These are phyloP conservation scores for Brachyopa scutellaris DNA, from an alignment of 2,888 invertebrate genomes.

Conservation along the genomic window DNA sequence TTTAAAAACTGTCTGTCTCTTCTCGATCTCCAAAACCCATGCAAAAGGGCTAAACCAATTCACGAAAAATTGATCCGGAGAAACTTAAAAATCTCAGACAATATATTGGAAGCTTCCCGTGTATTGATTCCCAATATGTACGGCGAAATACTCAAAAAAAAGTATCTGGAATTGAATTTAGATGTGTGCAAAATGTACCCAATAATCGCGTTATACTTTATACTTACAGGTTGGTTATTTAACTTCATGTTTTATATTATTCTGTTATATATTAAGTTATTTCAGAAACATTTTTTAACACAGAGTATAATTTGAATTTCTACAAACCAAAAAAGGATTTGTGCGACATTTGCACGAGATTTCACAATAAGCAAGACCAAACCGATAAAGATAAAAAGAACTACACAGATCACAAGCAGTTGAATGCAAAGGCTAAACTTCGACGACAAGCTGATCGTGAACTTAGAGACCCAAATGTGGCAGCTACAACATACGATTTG, in stretches of 20 bases:
- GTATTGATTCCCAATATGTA: slow-evolving; percentile 1
- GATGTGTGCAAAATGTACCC: slow-evolving; percentile 2
- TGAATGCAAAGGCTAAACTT: slow-evolving; percentile 1
- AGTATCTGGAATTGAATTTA: background rate
- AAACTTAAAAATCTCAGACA: too few relatives aligned
- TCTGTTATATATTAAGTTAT: background rate
- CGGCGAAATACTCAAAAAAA: background rate
- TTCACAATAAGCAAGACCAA: slow-evolving; percentile 1
- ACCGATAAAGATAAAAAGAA: slow-evolving; percentile 1
- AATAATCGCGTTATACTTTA: background rate
- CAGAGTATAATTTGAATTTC: slow-evolving; percentile 1
- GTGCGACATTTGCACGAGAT: slow-evolving; percentile 2
- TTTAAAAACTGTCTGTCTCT: too few relatives aligned
- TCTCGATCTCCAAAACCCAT: too few relatives aligned
- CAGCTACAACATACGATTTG: slow-evolving; percentile 16
- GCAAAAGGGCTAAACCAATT: too few relatives aligned
- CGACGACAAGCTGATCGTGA: slow-evolving; percentile 25
- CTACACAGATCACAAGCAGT: background rate
- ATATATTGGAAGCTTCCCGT: too few relatives aligned
- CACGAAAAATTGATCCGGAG: too few relatives aligned
- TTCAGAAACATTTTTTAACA: background rate
- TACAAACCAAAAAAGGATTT: slow-evolving; percentile 7
- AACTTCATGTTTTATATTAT: background rate
- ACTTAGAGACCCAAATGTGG: slow-evolving; percentile 4
- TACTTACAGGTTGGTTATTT: too few relatives aligned